Conservation (phyloP, 2,888 invertebrate genomes). For the Thysanoteuthis rhombus region DNA sequence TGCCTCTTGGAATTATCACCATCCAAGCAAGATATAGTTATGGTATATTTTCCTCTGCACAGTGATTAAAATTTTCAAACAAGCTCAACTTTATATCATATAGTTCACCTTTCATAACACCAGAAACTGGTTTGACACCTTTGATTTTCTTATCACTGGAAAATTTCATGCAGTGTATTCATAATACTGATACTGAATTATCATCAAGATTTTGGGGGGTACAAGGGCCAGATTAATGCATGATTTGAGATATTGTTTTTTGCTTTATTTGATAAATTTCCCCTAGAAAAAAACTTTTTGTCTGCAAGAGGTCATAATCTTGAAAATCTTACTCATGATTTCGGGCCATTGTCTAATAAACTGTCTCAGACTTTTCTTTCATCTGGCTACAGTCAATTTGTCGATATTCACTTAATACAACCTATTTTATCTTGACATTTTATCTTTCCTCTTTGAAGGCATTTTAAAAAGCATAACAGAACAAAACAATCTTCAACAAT, state of each 20-base stretch:
- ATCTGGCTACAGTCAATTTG: background rate
- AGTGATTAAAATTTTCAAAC: background rate
- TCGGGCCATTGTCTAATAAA: background rate
- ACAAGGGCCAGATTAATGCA: background rate
- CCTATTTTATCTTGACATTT: background rate
- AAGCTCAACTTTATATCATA: background rate
- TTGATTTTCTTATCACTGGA: background rate
- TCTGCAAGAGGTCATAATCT: background rate
- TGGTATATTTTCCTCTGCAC: too few relatives aligned
- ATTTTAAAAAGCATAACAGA: too few relatives aligned
- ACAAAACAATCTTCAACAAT: background rate
- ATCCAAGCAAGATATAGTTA: too few relatives aligned
- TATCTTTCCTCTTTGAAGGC: slow-evolving; percentile 12
- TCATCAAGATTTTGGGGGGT: background rate
- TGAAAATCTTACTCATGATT: background rate
- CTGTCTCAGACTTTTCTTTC: background rate
- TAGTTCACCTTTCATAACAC: background rate
- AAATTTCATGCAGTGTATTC: background rate
- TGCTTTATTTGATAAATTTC: background rate
- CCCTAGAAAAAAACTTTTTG: background rate
- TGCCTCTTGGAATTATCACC: too few relatives aligned
- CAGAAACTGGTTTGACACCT: background rate
- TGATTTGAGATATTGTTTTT: background rate
- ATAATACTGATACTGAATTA: background rate
- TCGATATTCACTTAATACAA: background rate